These are phyloP conservation scores for Platerodrilus igneus DNA, from an alignment of 2,888 invertebrate species.

Conservation along the genomic window DNA sequence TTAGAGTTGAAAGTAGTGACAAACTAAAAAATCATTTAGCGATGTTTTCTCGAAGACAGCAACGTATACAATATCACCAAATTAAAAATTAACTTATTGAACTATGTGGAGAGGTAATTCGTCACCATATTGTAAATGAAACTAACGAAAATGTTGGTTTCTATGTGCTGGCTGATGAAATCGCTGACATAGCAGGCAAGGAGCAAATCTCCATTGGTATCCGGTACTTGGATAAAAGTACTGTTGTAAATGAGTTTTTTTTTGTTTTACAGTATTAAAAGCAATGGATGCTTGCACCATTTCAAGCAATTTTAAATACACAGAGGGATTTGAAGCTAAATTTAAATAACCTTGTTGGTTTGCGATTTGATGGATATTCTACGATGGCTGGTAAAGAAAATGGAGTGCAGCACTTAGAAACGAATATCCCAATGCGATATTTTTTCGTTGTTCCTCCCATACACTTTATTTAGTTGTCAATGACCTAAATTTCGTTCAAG, in stretches of 20 bases:
- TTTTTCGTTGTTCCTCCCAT: constrained; percentile 23
- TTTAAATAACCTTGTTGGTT: constrained; percentile 29
- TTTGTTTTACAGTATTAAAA: no score
- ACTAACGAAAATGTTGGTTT: constrained; percentile 28
- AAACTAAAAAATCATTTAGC: constrained; percentile 23
- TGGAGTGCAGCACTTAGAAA: constrained; percentile 27
- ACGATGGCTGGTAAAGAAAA: constrained; percentile 31
- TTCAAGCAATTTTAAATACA: neutral
- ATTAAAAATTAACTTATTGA: constrained; percentile 38
- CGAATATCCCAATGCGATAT: constrained; percentile 25
- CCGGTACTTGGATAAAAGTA: constrained; percentile 17
- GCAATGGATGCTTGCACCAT: no score
- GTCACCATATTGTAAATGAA: constrained; percentile 30
- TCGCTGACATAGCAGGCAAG: constrained; percentile 31
- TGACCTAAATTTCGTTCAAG: no score
- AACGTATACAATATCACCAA: constrained; percentile 30
- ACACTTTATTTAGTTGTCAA: constrained; percentile 35
- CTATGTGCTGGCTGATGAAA: constrained; percentile 30
- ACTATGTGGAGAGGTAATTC: constrained; percentile 31
- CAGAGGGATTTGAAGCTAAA: no score
- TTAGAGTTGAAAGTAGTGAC: constrained; percentile 26
- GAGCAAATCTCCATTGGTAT: constrained; percentile 35
- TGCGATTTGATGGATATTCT: constrained; percentile 34
- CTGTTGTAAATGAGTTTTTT: constrained; percentile 30
- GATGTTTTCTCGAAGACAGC: constrained; percentile 29